These are phyloP conservation scores for Carassius carassius DNA, from an alignment of 2,113 vertebrate genomes.

Conservation along the genomic window DNA sequence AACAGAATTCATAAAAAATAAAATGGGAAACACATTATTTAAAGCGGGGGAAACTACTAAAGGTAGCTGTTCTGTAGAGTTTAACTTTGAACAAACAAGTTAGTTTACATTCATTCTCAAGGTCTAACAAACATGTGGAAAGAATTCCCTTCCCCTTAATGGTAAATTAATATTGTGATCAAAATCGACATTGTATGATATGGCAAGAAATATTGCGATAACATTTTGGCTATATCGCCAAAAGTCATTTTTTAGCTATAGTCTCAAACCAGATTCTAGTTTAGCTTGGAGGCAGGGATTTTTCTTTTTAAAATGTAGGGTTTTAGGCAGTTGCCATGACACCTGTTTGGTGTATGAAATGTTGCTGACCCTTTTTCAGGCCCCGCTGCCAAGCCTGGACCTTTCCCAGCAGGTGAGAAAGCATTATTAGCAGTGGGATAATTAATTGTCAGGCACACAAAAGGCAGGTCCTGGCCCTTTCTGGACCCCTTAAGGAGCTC, in stretches of 20 bases:
- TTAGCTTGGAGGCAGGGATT: background rate
- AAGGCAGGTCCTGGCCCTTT: constrained; percentile 60
- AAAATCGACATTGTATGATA: no score
- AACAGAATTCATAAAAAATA: no score
- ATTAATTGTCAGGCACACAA: constrained; percentile 75
- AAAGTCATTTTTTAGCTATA: background rate
- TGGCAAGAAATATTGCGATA: no score
- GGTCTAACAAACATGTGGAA: no score
- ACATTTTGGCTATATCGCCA: no score
- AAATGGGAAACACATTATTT: no score
- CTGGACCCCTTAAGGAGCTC: constrained; percentile 58
- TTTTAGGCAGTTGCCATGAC: constrained; percentile 53
- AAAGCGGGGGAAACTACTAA: no score
- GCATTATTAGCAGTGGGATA: constrained; percentile 72
- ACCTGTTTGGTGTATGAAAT: constrained; percentile 50
- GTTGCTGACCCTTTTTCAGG: constrained; percentile 27
- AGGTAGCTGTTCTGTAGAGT: no score
- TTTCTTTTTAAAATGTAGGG: background rate
- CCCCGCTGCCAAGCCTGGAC: constrained; percentile 5
- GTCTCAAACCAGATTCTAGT: background rate
- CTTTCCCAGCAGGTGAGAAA: constrained; percentile 61
- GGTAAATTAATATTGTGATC: no score
- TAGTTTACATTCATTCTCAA: no score
- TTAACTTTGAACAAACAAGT: no score
- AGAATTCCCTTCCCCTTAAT: no score